Evolutionary conservation across 2,888 invertebrate genomes (phyloP).

Genomic region (Xylota segnis): DNA sequence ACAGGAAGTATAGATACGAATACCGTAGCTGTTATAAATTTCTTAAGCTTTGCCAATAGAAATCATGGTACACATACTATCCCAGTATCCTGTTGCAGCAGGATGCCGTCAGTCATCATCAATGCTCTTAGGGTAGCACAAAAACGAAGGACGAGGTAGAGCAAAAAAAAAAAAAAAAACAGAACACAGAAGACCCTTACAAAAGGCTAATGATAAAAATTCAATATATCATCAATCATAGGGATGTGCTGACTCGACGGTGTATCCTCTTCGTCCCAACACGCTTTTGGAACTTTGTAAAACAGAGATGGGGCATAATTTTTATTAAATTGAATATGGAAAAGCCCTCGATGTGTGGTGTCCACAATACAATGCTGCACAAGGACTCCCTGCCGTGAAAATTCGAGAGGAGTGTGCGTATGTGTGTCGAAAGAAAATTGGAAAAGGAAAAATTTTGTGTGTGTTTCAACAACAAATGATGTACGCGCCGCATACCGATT

Average conservation of each 20-base stretch:
- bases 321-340: slow-evolving; percentile 29
- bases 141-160: neutral
- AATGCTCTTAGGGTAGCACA: slow-evolving; percentile 3
- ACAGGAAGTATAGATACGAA: slow-evolving; percentile 2
- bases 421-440: slow-evolving; percentile 21
- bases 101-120: slow-evolving; percentile 41
- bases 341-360: neutral
- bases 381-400: neutral
- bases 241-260: slow-evolving; percentile 35
- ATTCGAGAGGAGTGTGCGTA: neutral
- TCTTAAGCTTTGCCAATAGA: slow-evolving; percentile 36
- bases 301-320: slow-evolving; percentile 25
- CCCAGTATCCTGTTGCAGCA: slow-evolving; percentile 35
- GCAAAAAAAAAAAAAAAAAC: neutral
- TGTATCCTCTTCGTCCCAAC: neutral
- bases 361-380: neutral
- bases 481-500: neutral
- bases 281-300: slow-evolving; percentile 29
- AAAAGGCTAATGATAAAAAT: slow-evolving; percentile 28
- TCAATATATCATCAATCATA: slow-evolving; percentile 39
- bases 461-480: slow-evolving; percentile 8
- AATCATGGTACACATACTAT: neutral
- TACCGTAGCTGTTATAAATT: slow-evolving; percentile 23
- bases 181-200: neutral
- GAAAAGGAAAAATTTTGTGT: slow-evolving; percentile 11